These are phyloP conservation scores for Myioborus melanocephalus DNA, from an alignment of 2,797 vertebrate genomes.

Conservation along the genomic window DNA sequence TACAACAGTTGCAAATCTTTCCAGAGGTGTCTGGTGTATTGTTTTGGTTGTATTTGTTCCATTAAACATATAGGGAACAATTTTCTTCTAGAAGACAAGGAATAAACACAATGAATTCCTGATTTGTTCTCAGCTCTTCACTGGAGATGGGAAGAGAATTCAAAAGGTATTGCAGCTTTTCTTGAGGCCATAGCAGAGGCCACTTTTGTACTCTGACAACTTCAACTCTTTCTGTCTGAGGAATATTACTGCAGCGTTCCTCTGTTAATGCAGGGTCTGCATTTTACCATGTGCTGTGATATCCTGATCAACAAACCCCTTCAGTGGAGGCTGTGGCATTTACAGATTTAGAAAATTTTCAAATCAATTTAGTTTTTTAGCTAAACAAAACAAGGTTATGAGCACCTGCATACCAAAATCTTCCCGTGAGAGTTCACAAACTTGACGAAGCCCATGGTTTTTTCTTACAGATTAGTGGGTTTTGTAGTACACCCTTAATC, in stretches of 20 bases:
- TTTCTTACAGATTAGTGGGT: not conserved
- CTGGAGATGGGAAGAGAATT: not conserved
- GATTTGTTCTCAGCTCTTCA: not conserved
- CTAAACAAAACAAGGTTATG: not conserved
- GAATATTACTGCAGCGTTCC: not conserved
- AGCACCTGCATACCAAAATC: not conserved
- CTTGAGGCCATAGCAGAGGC: not conserved
- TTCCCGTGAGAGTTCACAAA: not conserved
- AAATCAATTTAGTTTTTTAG: not conserved
- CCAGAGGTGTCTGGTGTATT: not conserved
- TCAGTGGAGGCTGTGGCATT: not conserved
- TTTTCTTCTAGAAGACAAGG: not conserved
- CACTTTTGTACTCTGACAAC: not conserved
- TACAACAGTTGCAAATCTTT: not conserved
- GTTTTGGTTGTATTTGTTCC: not conserved
- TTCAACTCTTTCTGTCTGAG: not conserved
- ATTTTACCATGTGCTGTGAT: not conserved
- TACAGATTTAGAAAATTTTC: not conserved
- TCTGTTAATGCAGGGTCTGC: not conserved
- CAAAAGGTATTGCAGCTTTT: not conserved
- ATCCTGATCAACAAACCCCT: not conserved
- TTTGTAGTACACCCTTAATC: not conserved
- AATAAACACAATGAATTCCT: not conserved
- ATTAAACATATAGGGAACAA: not conserved
- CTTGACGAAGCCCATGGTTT: not conserved